phyloP scores from a whole-genome alignment of 2,113 vertebrate species.

The Phrynocephalus versicolor region DNA sequence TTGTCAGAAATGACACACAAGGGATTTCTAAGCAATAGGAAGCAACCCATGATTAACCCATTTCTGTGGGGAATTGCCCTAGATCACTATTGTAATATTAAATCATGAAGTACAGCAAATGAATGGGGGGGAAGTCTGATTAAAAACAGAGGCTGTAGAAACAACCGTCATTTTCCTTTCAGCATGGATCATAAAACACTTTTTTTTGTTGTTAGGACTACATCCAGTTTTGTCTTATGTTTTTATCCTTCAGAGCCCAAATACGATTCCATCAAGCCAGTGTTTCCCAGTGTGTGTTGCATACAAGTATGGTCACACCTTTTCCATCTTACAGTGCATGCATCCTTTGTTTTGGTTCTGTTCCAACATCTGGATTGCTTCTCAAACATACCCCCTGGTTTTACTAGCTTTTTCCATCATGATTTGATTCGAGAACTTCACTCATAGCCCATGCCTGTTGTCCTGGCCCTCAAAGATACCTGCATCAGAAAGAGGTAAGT shows the following conservation, averaged over 20 bases:
- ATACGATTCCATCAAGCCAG: background rate
- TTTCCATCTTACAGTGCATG: background rate
- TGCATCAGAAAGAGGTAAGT: too few species aligned
- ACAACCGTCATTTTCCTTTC: background rate
- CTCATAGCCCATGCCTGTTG: background rate
- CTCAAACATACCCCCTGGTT: background rate
- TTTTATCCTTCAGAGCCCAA: background rate
- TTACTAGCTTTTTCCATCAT: background rate
- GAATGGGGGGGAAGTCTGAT: slow-evolving; percentile 19
- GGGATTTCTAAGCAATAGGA: slow-evolving; percentile 2
- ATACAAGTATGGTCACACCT: background rate
- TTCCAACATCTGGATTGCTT: background rate
- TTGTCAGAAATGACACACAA: slow-evolving; percentile 18
- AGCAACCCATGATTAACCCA: slow-evolving; percentile 20
- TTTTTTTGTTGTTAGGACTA: background rate
- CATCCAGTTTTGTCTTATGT: background rate
- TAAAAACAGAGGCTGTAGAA: slow-evolving; percentile 17
- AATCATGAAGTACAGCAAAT: background rate
- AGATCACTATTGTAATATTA: slow-evolving; percentile 14
- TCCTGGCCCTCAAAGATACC: background rate
- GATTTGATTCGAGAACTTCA: background rate
- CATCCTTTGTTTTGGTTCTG: background rate
- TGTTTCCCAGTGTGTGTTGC: too few species aligned
- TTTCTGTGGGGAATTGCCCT: slow-evolving; percentile 27
- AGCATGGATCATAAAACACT: background rate